A percentile compares a stretch with the other conserved stretches of the same genome.
These are phyloP conservation scores for Platycheirus albimanus DNA, from an alignment of 2,888 invertebrate genomes.

Conservation along the genomic window DNA sequence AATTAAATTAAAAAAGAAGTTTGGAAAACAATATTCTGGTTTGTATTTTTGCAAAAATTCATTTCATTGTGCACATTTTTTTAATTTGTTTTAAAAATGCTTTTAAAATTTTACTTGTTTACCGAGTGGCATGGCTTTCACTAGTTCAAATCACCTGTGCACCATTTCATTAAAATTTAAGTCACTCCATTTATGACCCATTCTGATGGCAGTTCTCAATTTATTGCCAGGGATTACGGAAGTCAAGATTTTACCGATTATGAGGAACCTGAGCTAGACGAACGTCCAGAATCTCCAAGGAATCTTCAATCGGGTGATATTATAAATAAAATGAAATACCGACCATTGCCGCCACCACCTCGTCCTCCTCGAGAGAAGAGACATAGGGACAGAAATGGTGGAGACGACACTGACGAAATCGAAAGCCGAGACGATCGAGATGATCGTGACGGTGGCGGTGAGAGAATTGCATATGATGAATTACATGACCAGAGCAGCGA, in stretches of 20 bases:
- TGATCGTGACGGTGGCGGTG: constrained; percentile 76
- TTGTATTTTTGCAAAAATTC: too few relatives aligned
- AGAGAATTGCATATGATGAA: constrained; percentile 63
- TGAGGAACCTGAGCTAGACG: constrained; percentile 83
- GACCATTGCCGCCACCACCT: constrained; percentile 94
- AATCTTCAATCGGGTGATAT: constrained; percentile 89
- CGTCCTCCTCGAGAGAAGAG: constrained; percentile 89
- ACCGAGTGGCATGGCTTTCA: constrained; percentile 34
- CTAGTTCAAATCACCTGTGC: constrained; percentile 30
- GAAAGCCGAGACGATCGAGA: constrained; percentile 76
- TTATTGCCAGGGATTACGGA: constrained; percentile 56
- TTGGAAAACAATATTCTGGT: too few relatives aligned
- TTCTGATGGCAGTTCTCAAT: constrained; percentile 9
- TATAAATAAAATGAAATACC: constrained; percentile 91
- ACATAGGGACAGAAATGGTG: constrained; percentile 79
- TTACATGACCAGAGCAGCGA: constrained; percentile 77
- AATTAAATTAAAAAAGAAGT: too few relatives aligned
- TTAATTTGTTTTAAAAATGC: constrained; percentile 4
- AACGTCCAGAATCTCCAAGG: constrained; percentile 82
- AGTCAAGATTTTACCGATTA: constrained; percentile 81
- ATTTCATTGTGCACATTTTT: background rate
- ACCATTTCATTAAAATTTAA: constrained; percentile 29
- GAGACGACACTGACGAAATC: constrained; percentile 77
- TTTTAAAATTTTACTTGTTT: constrained; percentile 11
- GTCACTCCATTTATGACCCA: background rate